Percentiles rank a stretch among this genome's conserved stretches.
Conservation (phyloP, 1,140 invertebrate species). For the Hyphantria cunea region DNA sequence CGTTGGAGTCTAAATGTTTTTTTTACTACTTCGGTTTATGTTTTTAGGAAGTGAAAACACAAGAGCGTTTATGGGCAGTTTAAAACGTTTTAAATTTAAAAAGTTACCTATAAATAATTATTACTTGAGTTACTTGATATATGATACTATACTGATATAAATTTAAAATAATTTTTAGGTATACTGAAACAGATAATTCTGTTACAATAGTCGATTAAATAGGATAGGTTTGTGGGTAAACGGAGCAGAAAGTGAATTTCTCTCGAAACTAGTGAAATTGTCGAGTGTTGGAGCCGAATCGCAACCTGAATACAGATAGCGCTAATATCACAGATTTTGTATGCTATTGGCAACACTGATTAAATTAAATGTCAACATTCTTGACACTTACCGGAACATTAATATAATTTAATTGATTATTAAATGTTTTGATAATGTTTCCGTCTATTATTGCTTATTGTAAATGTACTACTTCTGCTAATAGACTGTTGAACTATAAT, state of each 20-base stretch:
- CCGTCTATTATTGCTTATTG: too few species aligned
- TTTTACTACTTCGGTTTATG: neutral
- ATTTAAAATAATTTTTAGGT: too few species aligned
- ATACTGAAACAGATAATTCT: neutral
- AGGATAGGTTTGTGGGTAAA: constrained; percentile 18
- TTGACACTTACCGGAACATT: too few species aligned
- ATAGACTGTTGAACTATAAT: too few species aligned
- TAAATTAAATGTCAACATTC: constrained; percentile 27
- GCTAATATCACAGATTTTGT: constrained; percentile 18
- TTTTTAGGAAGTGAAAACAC: neutral
- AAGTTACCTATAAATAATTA: too few species aligned
- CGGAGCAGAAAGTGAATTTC: constrained; percentile 34
- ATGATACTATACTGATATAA: too few species aligned
- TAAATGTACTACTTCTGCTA: too few species aligned
- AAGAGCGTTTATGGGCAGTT: neutral
- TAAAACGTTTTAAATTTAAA: too few species aligned
- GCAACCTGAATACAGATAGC: constrained; percentile 25
- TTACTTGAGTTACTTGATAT: too few species aligned
- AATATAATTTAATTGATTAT: too few species aligned
- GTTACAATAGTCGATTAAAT: constrained; percentile 12
- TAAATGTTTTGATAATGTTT: too few species aligned
- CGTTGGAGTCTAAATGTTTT: constrained; percentile 3
- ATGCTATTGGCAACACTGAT: constrained; percentile 27
- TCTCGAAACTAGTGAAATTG: constrained; percentile 32
- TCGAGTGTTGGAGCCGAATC: constrained; percentile 5